A percentile compares a stretch with the other conserved stretches of the same genome.
phyloP scores from a whole-genome alignment of 1,140 invertebrate species.

The Adelges cooleyi region DNA sequence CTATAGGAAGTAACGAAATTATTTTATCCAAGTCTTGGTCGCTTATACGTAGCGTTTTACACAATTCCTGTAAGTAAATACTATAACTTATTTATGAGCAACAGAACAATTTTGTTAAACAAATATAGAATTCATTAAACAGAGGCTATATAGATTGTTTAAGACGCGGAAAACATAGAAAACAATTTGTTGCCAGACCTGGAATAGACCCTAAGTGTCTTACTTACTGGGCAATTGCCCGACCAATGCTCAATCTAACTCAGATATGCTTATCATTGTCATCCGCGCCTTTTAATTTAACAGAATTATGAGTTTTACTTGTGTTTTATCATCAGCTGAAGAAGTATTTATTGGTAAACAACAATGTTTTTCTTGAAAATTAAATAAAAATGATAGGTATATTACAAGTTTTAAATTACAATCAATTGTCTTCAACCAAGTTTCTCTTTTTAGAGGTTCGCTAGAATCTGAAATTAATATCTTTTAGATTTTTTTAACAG shows the following conservation, averaged over 20 bases:
- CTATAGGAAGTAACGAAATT: constrained; percentile 28
- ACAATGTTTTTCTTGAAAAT: not conserved
- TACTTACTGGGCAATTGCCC: too few relatives aligned
- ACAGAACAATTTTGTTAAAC: too few relatives aligned
- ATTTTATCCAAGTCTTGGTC: constrained; percentile 10
- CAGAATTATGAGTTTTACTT: too few relatives aligned
- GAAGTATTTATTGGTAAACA: not conserved
- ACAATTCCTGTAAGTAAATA: not conserved
- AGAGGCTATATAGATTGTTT: too few relatives aligned
- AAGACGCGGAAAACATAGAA: too few relatives aligned
- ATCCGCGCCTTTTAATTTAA: too few relatives aligned
- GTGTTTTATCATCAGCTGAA: constrained; percentile 6
- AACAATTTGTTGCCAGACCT: too few relatives aligned
- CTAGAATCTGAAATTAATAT: constrained; percentile 31
- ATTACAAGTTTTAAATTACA: not conserved
- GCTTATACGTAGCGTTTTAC: constrained; percentile 11
- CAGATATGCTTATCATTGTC: too few relatives aligned
- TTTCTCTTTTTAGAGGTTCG: constrained; percentile 35
- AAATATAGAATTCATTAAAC: too few relatives aligned
- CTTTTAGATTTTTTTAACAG: not conserved
- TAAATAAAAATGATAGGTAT: constrained; percentile 7
- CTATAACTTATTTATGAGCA: too few relatives aligned
- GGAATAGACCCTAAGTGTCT: too few relatives aligned
- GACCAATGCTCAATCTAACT: too few relatives aligned
- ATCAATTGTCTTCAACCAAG: not conserved